phyloP scores from a whole-genome alignment of 2,797 vertebrate species.

The Caiman crocodilus region DNA sequence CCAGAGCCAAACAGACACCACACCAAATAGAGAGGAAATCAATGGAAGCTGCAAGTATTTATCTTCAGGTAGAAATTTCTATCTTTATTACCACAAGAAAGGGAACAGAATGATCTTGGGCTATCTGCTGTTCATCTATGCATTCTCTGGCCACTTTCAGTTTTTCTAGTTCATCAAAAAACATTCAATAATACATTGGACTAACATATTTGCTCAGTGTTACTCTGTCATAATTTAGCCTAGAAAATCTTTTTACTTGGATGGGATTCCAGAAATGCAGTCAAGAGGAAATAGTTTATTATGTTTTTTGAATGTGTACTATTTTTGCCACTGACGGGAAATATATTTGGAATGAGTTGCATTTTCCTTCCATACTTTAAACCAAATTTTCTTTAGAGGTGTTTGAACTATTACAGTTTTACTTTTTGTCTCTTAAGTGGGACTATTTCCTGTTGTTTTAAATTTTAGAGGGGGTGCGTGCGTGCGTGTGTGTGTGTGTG shows the following conservation, averaged over 20 bases:
- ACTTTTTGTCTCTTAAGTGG: not conserved
- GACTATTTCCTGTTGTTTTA: not conserved
- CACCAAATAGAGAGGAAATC: not conserved
- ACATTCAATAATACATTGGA: constrained; percentile 1
- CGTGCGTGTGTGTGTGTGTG: not conserved
- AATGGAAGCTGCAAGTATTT: not conserved
- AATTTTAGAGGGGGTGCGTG: not conserved
- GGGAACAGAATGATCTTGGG: not conserved
- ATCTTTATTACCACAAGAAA: not conserved
- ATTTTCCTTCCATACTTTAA: not conserved
- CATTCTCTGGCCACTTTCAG: not conserved
- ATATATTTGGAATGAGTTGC: not conserved
- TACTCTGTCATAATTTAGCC: not conserved
- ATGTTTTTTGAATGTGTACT: not conserved
- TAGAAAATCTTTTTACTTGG: not conserved
- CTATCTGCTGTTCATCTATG: not conserved
- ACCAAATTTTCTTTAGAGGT: not conserved
- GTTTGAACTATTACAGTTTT: not conserved
- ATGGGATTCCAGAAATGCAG: not conserved
- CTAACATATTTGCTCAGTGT: not conserved
- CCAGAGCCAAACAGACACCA: too few species aligned
- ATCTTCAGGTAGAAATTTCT: not conserved
- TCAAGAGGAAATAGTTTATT: not conserved
- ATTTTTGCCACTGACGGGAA: not conserved
- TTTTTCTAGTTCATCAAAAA: not conserved